Base-by-base conservation (phyloP, 1,140 invertebrate species). In the Globodera rostochiensis region DNA sequence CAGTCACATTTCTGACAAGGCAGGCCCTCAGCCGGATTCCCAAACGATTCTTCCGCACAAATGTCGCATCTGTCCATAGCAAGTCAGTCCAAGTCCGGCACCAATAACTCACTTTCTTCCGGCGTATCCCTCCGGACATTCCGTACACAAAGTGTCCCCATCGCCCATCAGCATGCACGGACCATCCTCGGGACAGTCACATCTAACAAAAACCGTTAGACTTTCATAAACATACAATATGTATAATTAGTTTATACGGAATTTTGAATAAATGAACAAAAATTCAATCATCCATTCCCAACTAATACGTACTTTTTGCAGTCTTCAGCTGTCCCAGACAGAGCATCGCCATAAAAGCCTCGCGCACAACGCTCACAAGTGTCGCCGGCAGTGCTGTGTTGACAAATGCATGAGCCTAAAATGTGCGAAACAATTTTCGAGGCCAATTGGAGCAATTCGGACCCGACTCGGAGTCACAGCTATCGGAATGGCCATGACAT, bases 301-400 rank as follows among this genome's bases (percentile, higher is more conserved):
- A 96, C 96, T 89, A 96, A 98, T 0, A 95, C 95, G 88, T 97
- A 99, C 0, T 94, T 92, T 88, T 94, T 93, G 88, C 97, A 99
- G 90, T 98, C 96, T 50, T 94, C 91, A 0, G 93, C 90, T 0
- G 95, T 96, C n/a, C 95, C 95, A 84, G 92, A 78, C n/a, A 97
- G 91, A 2, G 97, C 94, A 90, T 98, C 95, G 45, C 97, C 97
- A 90, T 98, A 99, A 91, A 93, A 99, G 76, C 97, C 97, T 82
- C 94, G 93, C 19, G 94, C 94, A 91, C 97, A 99, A 0, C 94
- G 92, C 86, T 98, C 95, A 89, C 97, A 99, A 89, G 96, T 96
- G 76, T 95, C 94, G 9, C 97, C 97, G 21, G 93, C 94, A 0
- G 97, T 99, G 88, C 98, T 97, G 90, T 98, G 85, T 94, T 92